phyloP scores from a whole-genome alignment of 2,797 vertebrate species.

The Clarias pachynema region DNA sequence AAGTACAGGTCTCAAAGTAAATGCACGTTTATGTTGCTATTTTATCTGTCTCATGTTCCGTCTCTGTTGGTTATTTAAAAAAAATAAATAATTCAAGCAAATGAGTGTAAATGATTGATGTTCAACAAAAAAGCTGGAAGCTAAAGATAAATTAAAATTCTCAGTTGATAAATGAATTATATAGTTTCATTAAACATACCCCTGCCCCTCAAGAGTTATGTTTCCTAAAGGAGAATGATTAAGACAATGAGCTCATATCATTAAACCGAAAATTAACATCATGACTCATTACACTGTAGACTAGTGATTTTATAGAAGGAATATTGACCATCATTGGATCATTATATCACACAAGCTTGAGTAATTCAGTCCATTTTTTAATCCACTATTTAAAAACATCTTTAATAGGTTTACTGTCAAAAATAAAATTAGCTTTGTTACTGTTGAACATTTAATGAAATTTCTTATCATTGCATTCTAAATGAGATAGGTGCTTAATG shows the following conservation, averaged over 20 bases:
- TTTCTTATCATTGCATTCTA: background rate
- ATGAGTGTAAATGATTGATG: conserved; percentile 32
- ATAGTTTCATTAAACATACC: conserved; percentile 35
- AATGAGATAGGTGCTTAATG: conserved; percentile 16
- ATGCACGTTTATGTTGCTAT: background rate
- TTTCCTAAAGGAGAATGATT: conserved; percentile 34
- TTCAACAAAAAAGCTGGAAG: conserved; percentile 34
- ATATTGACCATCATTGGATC: conserved; percentile 42
- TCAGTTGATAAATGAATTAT: conserved; percentile 32
- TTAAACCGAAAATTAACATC: conserved; percentile 44
- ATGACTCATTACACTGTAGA: conserved; percentile 47
- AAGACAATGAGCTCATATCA: conserved; percentile 39
- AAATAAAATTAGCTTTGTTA: conserved; percentile 4
- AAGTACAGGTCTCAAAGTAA: background rate
- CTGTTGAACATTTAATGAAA: background rate
- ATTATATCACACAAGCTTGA: conserved; percentile 41
- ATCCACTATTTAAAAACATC: conserved; percentile 18
- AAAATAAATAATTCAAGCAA: conserved; percentile 6
- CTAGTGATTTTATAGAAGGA: conserved; percentile 36
- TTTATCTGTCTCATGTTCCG: background rate
- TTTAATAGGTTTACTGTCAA: conserved; percentile 5
- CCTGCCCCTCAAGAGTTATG: conserved; percentile 35
- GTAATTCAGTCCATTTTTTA: conserved; percentile 27
- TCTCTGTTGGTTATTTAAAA: conserved; percentile 14
- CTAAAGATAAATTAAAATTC: conserved; percentile 36